Evolutionary conservation across 1,140 invertebrate genomes (phyloP), one percentile per base, ranked within the genome.

Genomic region (Thaumatotibia leucotreta): DNA sequence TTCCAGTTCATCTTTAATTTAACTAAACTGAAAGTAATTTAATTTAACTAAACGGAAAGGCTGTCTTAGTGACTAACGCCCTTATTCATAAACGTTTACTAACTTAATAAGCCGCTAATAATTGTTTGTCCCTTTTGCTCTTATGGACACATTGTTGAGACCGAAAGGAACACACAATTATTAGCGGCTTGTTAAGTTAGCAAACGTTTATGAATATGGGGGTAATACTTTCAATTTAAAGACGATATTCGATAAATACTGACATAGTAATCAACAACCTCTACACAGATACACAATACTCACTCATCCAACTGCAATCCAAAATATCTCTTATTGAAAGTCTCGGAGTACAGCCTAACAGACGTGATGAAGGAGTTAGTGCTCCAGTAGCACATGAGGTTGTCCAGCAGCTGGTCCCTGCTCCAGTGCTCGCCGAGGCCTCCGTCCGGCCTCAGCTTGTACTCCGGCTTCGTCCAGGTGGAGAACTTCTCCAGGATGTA

Each of bases 401-500:
- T 97, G 69, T 98, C 97, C 2, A 98, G 86, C 2, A 98, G 84
- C 72, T 97, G 95, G 23, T 97, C 95, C 50, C 95, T 85, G 0
- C 91, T 93, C 74, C 86, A 96, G 31, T 83, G 72, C 63, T 91
- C 89, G 0, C 91, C 85, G 0, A 97, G 75, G 2, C 94, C 95
- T 6, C 96, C 96, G 75, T 97, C 95, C 0, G 89, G 74, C 27
- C 88, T 79, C 0, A 86, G 67, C 35, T 84, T 91, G 71, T 91
- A 92, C 1, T 89, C 82, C 1, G 65, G 66, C 70, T 95, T 92
- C 0, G 95, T 96, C 93, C 94, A 96, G 0, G 94, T 92, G 9
- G 95, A 95, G 82, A 97, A 97, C 86, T 98, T 98, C 82, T 98
- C 97, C 1, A 97, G 87, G 20, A 98, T 95, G 74, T 97, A 98